These are phyloP conservation scores for Dryas iulia DNA, from an alignment of 1,140 invertebrate species.

Conservation along the genomic window DNA sequence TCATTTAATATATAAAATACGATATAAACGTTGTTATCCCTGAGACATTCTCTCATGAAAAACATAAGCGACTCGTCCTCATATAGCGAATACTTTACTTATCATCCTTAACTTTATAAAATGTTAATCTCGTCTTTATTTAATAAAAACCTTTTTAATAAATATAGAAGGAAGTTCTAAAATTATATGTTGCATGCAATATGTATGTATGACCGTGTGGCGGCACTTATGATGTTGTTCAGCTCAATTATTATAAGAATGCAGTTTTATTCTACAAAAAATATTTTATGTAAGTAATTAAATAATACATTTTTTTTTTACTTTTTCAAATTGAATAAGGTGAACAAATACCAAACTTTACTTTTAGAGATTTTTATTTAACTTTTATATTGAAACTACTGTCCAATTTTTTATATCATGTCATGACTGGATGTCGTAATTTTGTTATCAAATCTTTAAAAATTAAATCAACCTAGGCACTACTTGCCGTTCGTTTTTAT, in stretches of 20 bases:
- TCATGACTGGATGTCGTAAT: not conserved
- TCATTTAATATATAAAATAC: not conserved
- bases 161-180: not conserved
- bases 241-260: too few species aligned
- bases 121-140: not conserved
- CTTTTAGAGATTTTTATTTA: too few species aligned
- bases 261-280: too few species aligned
- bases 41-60: slow-evolving; percentile 1
- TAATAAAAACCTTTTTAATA: not conserved
- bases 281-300: too few species aligned
- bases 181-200: not conserved
- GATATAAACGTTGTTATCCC: slow-evolving; percentile 2
- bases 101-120: not conserved
- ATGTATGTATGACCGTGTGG: not conserved
- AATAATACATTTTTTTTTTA: too few species aligned
- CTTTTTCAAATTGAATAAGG: too few species aligned
- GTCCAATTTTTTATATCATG: not conserved
- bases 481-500: not conserved
- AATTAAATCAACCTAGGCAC: not conserved
- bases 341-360: too few species aligned
- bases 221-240: not conserved
- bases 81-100: not conserved
- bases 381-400: too few species aligned
- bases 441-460: not conserved
- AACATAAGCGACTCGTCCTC: not conserved